These are phyloP conservation scores for Acropora tenuis DNA, from an alignment of 64 coral and sea anemone genomes.

Conservation along the genomic window DNA sequence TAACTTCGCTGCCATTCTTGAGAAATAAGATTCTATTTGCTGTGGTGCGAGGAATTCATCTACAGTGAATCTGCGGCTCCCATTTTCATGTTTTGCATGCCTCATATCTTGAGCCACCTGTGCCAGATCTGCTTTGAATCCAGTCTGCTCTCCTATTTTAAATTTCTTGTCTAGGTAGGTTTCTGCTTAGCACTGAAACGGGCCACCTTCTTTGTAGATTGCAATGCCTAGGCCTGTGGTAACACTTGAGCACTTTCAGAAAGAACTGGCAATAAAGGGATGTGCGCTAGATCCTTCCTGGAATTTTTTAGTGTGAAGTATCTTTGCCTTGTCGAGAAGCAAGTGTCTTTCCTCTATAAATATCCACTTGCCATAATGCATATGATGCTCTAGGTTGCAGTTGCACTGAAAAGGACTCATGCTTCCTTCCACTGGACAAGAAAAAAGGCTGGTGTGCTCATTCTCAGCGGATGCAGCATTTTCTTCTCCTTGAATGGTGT, in stretches of 20 bases:
- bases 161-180: slow-evolving; percentile 74
- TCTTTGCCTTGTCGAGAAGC: slow-evolving; percentile 50
- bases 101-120: slow-evolving; percentile 68
- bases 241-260: background rate
- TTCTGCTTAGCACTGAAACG: slow-evolving; percentile 68
- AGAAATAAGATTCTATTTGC: slow-evolving; percentile 71
- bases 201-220: background rate
- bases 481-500: background rate
- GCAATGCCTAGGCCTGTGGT: slow-evolving; percentile 43
- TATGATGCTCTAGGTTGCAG: slow-evolving; percentile 32
- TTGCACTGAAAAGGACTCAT: slow-evolving; percentile 43
- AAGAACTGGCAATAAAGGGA: slow-evolving; percentile 23
- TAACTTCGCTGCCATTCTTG: slow-evolving; percentile 59
- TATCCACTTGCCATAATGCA: slow-evolving; percentile 13
- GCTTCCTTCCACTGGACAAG: slow-evolving; percentile 59
- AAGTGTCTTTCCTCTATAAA: slow-evolving; percentile 30
- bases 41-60: slow-evolving; percentile 56
- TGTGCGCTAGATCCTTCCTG: slow-evolving; percentile 43
- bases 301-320: slow-evolving; percentile 28
- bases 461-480: background rate
- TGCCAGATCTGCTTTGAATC: background rate
- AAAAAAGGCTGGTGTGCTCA: slow-evolving; percentile 41
- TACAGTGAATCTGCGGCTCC: slow-evolving; percentile 26
- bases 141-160: slow-evolving; percentile 47
- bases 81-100: slow-evolving; percentile 30